Evolutionary conservation across 2,888 invertebrate genomes (phyloP).

Genomic region (Aromia moschata): DNA sequence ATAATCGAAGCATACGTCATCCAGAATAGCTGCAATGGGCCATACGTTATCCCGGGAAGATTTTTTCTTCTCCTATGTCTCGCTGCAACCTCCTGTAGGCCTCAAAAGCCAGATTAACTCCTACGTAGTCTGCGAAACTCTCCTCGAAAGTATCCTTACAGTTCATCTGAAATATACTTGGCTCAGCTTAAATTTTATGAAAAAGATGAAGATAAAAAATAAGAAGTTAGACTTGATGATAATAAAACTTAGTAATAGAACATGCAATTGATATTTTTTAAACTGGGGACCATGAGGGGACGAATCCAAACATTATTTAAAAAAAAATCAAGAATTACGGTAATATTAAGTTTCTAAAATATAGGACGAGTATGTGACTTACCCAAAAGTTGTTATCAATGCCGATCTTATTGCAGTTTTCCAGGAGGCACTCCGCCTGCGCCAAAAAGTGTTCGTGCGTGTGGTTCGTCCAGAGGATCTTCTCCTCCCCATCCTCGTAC

Average conservation of each 20-base stretch:
- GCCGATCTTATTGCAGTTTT: constrained; percentile 43
- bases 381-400: constrained; percentile 21
- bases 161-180: constrained; percentile 70
- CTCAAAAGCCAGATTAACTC: constrained; percentile 85
- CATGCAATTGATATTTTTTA: too few relatives aligned
- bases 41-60: constrained; percentile 72
- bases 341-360: too few relatives aligned
- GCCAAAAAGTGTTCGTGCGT: constrained; percentile 36
- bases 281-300: too few relatives aligned
- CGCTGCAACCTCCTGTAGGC: constrained; percentile 78
- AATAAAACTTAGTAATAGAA: too few relatives aligned
- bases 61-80: constrained; percentile 70
- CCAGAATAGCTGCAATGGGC: constrained; percentile 68
- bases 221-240: too few relatives aligned
- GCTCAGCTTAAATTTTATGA: not conserved
- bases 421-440: constrained; percentile 41
- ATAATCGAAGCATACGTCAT: constrained; percentile 46
- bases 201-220: constrained; percentile 7
- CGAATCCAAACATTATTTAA: too few relatives aligned
- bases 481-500: constrained; percentile 16
- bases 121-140: constrained; percentile 92
- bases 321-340: too few relatives aligned
- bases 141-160: constrained; percentile 84
- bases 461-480: constrained; percentile 39
- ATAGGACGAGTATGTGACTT: too few relatives aligned